Base-by-base conservation (phyloP, 1,140 invertebrate genomes). In the Dendrolimus kikuchii region DNA sequence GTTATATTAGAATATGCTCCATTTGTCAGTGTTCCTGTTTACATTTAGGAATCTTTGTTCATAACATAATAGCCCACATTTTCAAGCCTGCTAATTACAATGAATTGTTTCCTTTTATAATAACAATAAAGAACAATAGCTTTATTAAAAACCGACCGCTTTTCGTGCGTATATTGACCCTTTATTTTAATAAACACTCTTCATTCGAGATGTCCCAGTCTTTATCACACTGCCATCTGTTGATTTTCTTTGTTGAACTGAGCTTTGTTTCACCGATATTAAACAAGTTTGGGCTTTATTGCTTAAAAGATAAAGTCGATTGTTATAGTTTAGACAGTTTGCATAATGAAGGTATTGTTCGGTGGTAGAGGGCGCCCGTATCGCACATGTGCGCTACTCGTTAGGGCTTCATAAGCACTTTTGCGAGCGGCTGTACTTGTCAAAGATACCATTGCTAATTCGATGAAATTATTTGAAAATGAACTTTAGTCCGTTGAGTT, bases 291-390 rank as follows among this genome's bases (percentile, higher is more conserved):
- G 48, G 51, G 52, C 62, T 64, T 64, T 75, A 62, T 56, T 52
- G 53, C 61, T 54, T 55, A 55, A 46, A 23, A 55, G 62, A 70
- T 71, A 71, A 61, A 60, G 73, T 69, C 55, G 51, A 64, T 62
- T 70, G 47, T 74, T 56, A 56, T 61, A 59, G 54, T 67, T 56
- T 70, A 64, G 54, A 62, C 64, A 60, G 57, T 55, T 61, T 57
- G 59, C 59, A 68, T 76, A 76, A 76, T 69, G 65, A 76, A 66
- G 60, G 66, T 68, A 76, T 76, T 76, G 74, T 76, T 67, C 61
- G 53, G 23, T 52, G 48, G 53, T 55, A 70, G 65, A 72, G 69
- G 66, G 71, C 60, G 62, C 69, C 69, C 71, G 57, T 74, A 72
- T 76, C 48, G 63, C 65, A 69, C 71, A 77, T 72, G 70, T 75